These are phyloP conservation scores for Brachycybe producta DNA, from an alignment of 2,888 invertebrate genomes.

Conservation along the genomic window DNA sequence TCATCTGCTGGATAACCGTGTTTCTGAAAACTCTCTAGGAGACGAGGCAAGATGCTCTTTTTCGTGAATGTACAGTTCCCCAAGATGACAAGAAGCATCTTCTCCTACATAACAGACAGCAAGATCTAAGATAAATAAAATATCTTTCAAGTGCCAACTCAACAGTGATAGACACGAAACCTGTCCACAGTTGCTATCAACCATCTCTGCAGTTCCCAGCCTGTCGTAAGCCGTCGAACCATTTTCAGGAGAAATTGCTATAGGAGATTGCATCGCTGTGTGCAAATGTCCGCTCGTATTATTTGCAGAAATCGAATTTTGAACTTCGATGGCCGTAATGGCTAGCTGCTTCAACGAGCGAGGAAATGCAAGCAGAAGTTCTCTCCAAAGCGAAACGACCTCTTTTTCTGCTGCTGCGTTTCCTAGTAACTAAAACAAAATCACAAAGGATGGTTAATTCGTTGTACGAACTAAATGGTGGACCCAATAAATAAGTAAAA, in stretches of 20 bases:
- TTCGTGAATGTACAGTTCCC: slow-evolving; percentile 80
- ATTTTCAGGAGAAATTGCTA: neutral
- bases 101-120: slow-evolving; percentile 27
- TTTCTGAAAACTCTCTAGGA: slow-evolving; percentile 49
- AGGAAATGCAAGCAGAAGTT: slow-evolving; percentile 10
- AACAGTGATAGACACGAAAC: too few relatives aligned
- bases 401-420: neutral
- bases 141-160: too few relatives aligned
- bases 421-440: slow-evolving; percentile 9
- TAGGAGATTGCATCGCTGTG: neutral
- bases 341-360: slow-evolving; percentile 56
- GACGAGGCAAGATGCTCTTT: slow-evolving; percentile 54
- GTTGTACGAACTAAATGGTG: neutral
- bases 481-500: neutral
- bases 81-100: slow-evolving; percentile 58
- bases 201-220: too few relatives aligned
- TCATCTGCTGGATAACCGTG: slow-evolving; percentile 26
- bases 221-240: too few relatives aligned
- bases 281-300: too few relatives aligned
- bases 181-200: too few relatives aligned
- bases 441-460: neutral
- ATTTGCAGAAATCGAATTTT: too few relatives aligned
- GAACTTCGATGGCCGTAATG: neutral
- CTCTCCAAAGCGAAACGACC: neutral
- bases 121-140: too few relatives aligned